Evolutionary conservation across 2,888 invertebrate species (phyloP), one percentile per base, ranked within the genome.

Genomic region (Drosophila picticornis): DNA sequence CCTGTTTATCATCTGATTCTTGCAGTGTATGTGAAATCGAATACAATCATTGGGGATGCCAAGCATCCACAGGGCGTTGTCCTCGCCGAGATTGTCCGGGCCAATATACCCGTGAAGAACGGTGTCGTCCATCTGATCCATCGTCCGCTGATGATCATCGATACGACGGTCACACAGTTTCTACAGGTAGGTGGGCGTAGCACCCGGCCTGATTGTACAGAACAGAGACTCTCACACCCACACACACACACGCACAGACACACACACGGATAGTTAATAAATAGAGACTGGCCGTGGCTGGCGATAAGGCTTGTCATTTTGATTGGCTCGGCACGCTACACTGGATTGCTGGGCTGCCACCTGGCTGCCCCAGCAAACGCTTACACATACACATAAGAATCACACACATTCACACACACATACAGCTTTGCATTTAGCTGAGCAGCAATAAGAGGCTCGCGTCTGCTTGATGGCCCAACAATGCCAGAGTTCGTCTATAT

Each of bases 91-190:
- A 97, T 98, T 75, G 96, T 98, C 11, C 95, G 96, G 91, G 96
- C 96, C 38, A 98, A 98, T 93, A 98, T 98, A 80, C 98, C 98
- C 0, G 97, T 98, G 34, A 96, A 96, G 91, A 98, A 98, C 90
- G 98, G 98, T 38, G 98, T 98, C 0, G 96, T 98, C 6, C 98
- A 99, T 94, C 95, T 99, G 76, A 98, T 98, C 82, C 97, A 97
- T 88, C 95, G 97, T 78, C 98, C 98, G 0, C 94, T 98, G 22
- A 97, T 98, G 96, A 96, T 98, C 69, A 97, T 98, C 60, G 98
- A 98, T 90, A 96, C 96, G n/a, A 96, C 96, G 5, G 96, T 98
- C 75, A 96, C 95, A 80, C 96, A 98, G 92, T 97, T 98, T 91
- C 94, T 98, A 69, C 96, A 96, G 96, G 98, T 98, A 94, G 94